These are phyloP conservation scores for Hydrolagus affinis DNA, from an alignment of 2,113 vertebrate genomes.

Conservation along the genomic window DNA sequence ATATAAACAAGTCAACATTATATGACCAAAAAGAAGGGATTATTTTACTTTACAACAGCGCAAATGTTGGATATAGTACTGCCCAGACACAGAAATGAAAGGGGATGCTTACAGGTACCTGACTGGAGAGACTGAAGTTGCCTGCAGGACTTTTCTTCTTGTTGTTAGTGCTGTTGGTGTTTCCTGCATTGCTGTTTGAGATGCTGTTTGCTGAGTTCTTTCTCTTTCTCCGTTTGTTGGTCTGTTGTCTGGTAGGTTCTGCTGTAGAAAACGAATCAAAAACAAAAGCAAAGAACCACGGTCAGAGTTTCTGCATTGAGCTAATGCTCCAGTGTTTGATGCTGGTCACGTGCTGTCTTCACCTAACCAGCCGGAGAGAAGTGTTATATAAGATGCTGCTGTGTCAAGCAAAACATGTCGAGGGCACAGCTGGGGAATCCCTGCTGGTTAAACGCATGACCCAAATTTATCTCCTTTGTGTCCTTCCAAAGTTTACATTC, in stretches of 20 bases:
- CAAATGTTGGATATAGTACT: slow-evolving; percentile 3
- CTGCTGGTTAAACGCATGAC: background rate
- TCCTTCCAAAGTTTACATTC: background rate
- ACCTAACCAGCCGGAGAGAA: background rate
- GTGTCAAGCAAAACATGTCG: background rate
- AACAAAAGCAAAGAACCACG: slow-evolving; percentile 31
- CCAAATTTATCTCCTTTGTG: background rate
- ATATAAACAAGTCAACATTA: background rate
- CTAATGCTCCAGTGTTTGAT: background rate
- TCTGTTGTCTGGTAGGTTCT: slow-evolving; percentile 92
- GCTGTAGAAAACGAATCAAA: slow-evolving; percentile 54
- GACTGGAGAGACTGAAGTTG: slow-evolving; percentile 94
- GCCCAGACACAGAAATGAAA: slow-evolving; percentile 50
- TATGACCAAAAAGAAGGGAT: background rate
- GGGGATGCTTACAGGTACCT: slow-evolving; percentile 99
- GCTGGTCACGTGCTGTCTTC: background rate
- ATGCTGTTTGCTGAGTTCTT: slow-evolving; percentile 97
- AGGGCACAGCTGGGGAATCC: background rate
- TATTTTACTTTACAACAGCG: background rate
- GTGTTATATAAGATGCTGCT: background rate
- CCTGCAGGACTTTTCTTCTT: slow-evolving; percentile 88
- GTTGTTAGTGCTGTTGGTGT: slow-evolving; percentile 62
- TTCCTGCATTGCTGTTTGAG: slow-evolving; percentile 81
- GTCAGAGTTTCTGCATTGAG: background rate
- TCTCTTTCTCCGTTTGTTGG: slow-evolving; percentile 94